Conservation (phyloP, 2,888 invertebrate genomes). For the Synergus japonicus region DNA sequence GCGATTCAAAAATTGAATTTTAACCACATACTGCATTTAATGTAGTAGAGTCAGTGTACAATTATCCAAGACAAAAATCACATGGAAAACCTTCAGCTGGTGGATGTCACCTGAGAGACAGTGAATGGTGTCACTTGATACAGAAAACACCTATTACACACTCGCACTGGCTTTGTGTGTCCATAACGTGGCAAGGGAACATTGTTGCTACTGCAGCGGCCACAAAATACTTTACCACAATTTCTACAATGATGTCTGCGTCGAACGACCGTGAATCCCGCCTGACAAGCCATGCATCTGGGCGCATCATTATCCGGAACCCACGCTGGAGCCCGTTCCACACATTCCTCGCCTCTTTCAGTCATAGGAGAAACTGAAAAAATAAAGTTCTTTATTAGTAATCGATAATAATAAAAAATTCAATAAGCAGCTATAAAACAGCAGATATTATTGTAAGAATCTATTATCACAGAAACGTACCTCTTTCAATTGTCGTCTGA, state of each 20-base stretch:
- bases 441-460: slow-evolving; percentile 9
- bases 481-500: slow-evolving; percentile 65
- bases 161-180: slow-evolving; percentile 94
- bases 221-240: slow-evolving; percentile 98
- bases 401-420: background rate
- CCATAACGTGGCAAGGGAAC: slow-evolving; percentile 96
- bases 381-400: slow-evolving; percentile 28
- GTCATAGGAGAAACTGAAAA: slow-evolving; percentile 69
- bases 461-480: slow-evolving; percentile 53
- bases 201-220: slow-evolving; percentile 94
- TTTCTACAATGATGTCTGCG: slow-evolving; percentile 98
- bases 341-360: slow-evolving; percentile 74
- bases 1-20: slow-evolving; percentile 21
- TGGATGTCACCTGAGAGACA: slow-evolving; percentile 70
- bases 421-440: slow-evolving; percentile 19
- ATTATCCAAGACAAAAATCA: slow-evolving; percentile 40
- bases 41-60: slow-evolving; percentile 33
- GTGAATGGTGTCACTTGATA: slow-evolving; percentile 85
- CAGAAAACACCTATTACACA: slow-evolving; percentile 93
- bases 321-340: slow-evolving; percentile 89
- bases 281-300: slow-evolving; percentile 94
- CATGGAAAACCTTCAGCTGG: slow-evolving; percentile 69
- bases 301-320: slow-evolving; percentile 96
- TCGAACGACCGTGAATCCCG: slow-evolving; percentile 95
- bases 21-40: background rate